These are phyloP conservation scores for Megaptera novaeangliae DNA, from an alignment of 2,113 vertebrate genomes.

Conservation along the genomic window DNA sequence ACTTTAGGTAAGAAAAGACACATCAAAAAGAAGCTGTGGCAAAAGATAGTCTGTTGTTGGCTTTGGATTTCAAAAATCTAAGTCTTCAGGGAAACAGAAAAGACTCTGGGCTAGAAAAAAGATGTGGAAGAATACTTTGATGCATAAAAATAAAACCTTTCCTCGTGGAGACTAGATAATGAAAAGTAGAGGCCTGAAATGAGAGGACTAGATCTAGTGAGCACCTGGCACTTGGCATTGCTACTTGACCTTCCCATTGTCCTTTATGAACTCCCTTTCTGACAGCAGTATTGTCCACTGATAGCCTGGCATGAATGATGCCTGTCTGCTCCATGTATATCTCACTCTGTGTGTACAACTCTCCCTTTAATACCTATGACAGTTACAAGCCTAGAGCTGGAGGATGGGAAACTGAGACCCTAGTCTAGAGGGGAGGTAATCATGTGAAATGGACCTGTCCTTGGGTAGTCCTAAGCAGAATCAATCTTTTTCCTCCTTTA, in stretches of 20 bases:
- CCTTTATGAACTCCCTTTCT: background rate
- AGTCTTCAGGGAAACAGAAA: background rate
- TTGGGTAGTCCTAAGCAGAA: background rate
- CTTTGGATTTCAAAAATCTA: slow-evolving; percentile 19
- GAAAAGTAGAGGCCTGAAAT: background rate
- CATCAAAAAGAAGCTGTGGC: background rate
- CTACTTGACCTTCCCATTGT: background rate
- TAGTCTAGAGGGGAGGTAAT: background rate
- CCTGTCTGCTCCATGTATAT: background rate
- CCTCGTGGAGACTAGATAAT: background rate
- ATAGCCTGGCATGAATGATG: background rate
- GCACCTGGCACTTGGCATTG: background rate
- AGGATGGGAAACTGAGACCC: background rate
- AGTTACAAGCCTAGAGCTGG: background rate
- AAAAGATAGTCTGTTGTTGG: background rate
- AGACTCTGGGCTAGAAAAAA: background rate
- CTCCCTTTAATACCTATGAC: no score
- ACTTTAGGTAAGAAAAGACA: background rate
- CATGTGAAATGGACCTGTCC: background rate
- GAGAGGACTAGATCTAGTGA: background rate
- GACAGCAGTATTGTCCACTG: background rate
- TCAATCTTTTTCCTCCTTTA: background rate
- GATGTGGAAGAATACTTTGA: background rate
- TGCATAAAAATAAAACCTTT: background rate
- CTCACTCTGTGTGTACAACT: background rate